A percentile compares a stretch with the other conserved stretches of the same genome.
Conservation (phyloP, 2,797 vertebrate genomes). For the Lerista edwardsae region DNA sequence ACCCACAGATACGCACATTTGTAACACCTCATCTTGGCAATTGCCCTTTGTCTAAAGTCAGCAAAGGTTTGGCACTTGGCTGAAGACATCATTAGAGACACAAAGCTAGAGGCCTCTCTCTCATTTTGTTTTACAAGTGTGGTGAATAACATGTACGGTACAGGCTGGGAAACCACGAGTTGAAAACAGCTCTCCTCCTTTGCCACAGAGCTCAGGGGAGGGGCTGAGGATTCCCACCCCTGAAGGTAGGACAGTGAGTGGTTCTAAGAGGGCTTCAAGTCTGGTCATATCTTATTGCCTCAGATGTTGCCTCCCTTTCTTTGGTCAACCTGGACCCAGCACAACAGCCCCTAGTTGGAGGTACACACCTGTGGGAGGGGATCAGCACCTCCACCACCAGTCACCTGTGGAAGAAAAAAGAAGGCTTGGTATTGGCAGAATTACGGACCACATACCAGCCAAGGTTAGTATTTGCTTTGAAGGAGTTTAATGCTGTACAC, state of each 20-base stretch:
- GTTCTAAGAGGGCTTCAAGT: conserved; percentile 31
- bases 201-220: conserved; percentile 5
- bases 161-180: background rate
- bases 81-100: background rate
- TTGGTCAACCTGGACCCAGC: conserved; percentile 62
- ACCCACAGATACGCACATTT: background rate
- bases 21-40: background rate
- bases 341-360: conserved; percentile 71
- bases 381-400: conserved; percentile 86
- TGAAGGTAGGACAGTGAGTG: conserved; percentile 2
- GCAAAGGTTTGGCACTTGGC: no score
- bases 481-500: conserved; percentile 21
- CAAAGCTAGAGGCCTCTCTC: background rate
- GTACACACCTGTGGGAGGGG: conserved; percentile 86
- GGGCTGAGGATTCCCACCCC: conserved; percentile 12
- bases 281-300: background rate
- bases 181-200: background rate
- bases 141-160: background rate
- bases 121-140: background rate
- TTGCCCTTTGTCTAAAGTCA: background rate
- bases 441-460: conserved; percentile 84
- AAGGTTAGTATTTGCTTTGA: conserved; percentile 75
- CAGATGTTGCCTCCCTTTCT: conserved; percentile 43
- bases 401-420: conserved; percentile 87
- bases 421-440: conserved; percentile 87